phyloP scores from a whole-genome alignment of 1,140 invertebrate genomes.

The Manduca sexta region DNA sequence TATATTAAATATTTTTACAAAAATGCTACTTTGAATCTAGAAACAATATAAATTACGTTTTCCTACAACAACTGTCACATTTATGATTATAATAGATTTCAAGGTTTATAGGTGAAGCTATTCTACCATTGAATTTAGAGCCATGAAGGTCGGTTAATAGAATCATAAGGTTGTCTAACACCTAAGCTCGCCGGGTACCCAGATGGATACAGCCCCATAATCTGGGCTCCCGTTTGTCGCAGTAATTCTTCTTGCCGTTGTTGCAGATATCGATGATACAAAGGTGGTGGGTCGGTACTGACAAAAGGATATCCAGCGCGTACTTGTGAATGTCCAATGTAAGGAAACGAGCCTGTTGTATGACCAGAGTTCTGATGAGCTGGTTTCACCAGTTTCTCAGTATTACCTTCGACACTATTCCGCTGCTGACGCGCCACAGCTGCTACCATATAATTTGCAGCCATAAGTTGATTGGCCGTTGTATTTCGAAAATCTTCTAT shows the following conservation, averaged over 20 bases:
- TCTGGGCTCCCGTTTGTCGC: constrained; percentile 68
- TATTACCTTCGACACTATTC: constrained; percentile 42
- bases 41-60: constrained; percentile 54
- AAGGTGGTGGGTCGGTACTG: constrained; percentile 73
- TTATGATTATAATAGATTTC: constrained; percentile 21
- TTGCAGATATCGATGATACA: constrained; percentile 81
- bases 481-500: constrained; percentile 77
- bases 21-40: constrained; percentile 37
- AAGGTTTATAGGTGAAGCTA: constrained; percentile 13
- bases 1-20: constrained; percentile 37
- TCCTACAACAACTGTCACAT: constrained; percentile 44
- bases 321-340: constrained; percentile 71
- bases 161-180: constrained; percentile 79
- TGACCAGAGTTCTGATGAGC: constrained; percentile 65
- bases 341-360: constrained; percentile 63
- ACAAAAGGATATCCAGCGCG: constrained; percentile 75
- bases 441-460: constrained; percentile 74
- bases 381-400: constrained; percentile 67
- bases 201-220: constrained; percentile 75
- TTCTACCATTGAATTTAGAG: constrained; percentile 35
- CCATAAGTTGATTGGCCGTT: constrained; percentile 71
- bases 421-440: constrained; percentile 68
- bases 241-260: constrained; percentile 75
- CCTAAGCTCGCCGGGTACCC: constrained; percentile 76
- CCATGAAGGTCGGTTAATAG: constrained; percentile 76